Conservation (phyloP, 2,888 invertebrate genomes). For the Eristalinus aeneus region DNA sequence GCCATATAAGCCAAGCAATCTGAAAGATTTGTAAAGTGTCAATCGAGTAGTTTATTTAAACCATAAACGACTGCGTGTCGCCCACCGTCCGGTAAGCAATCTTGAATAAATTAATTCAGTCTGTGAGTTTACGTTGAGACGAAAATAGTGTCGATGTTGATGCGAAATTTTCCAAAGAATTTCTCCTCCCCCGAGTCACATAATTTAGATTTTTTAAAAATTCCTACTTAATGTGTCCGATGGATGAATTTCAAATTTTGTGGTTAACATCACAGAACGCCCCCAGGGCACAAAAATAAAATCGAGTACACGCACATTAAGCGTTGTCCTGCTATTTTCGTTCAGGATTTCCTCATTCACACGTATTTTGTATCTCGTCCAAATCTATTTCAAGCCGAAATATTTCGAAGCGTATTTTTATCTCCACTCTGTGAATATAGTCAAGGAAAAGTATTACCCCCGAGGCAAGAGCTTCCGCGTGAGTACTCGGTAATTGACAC, state of each 20-base stretch:
- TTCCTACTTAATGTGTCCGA: not conserved
- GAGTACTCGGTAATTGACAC: constrained; percentile 39
- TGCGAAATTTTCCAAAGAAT: not conserved
- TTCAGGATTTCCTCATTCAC: not conserved
- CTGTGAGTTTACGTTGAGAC: not conserved
- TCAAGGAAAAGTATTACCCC: not conserved
- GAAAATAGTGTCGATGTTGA: not conserved
- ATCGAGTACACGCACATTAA: not conserved
- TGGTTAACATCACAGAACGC: not conserved
- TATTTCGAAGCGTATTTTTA: not conserved
- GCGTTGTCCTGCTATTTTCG: constrained; percentile 10
- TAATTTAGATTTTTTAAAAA: not conserved
- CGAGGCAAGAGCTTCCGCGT: constrained; percentile 2
- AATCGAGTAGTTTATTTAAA: not conserved
- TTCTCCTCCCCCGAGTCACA: not conserved
- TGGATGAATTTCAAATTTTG: not conserved
- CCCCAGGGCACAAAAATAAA: not conserved
- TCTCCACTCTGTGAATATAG: not conserved
- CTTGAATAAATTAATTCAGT: not conserved
- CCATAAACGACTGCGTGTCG: not conserved
- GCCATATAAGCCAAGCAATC: not conserved
- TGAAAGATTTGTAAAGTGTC: not conserved
- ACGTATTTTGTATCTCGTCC: constrained; percentile 28
- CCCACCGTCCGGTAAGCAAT: not conserved
- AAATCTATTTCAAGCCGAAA: constrained; percentile 35